Evolutionary conservation across 2,888 invertebrate genomes (phyloP).

Genomic region (Folsomia candida): DNA sequence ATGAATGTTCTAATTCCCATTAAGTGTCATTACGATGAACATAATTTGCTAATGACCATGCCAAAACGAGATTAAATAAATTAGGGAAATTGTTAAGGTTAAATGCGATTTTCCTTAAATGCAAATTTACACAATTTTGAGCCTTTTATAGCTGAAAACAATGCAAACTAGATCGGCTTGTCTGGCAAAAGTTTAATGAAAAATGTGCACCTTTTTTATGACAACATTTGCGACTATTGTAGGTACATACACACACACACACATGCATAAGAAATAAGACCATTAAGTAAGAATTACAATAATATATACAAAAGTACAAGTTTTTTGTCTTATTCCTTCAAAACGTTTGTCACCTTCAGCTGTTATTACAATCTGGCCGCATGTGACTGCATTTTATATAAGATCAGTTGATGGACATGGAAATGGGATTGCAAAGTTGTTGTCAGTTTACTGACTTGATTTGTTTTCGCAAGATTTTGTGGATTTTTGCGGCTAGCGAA

Average conservation of each 20-base stretch:
- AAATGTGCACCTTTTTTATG: neutral
- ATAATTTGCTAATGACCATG: neutral
- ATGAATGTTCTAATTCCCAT: neutral
- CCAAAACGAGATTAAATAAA: conserved; percentile 4
- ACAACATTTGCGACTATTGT: neutral
- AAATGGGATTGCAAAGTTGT: neutral
- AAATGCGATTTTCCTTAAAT: neutral
- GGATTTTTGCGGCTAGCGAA: neutral
- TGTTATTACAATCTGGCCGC: neutral
- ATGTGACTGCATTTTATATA: neutral
- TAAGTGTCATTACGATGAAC: neutral
- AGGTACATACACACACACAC: neutral
- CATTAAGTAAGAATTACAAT: neutral
- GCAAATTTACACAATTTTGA: neutral
- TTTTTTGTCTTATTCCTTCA: neutral
- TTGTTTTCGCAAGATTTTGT: neutral
- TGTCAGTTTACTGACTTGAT: neutral
- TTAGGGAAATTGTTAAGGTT: neutral
- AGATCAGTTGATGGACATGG: neutral
- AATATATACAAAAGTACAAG: neutral
- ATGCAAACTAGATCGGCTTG: conserved; percentile 6
- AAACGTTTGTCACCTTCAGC: conserved; percentile 4
- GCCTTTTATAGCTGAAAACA: neutral
- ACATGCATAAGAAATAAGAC: neutral
- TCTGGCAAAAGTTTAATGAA: neutral